phyloP scores from a whole-genome alignment of 2,888 invertebrate genomes.

The Parnassius apollo region DNA sequence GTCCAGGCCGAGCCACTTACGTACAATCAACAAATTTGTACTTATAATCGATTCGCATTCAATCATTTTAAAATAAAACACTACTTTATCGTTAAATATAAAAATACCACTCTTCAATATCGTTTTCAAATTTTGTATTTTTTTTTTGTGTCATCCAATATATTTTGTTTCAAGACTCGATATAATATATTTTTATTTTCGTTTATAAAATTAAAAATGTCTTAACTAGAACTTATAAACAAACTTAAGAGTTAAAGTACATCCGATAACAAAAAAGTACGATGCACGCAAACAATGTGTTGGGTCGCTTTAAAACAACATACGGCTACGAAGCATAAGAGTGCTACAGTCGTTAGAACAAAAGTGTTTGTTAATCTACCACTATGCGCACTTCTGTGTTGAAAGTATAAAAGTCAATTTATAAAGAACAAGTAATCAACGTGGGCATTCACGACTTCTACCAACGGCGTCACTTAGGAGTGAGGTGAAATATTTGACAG shows the following conservation, averaged over 20 bases:
- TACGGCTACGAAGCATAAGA: not conserved
- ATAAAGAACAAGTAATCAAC: too few species aligned
- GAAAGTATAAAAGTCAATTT: too few species aligned
- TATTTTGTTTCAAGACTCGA: slow-evolving; percentile 32
- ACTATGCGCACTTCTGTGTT: not conserved
- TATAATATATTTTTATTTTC: slow-evolving; percentile 40
- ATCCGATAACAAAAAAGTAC: slow-evolving; percentile 50
- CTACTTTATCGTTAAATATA: slow-evolving; percentile 60
- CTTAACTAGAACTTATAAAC: slow-evolving; percentile 39
- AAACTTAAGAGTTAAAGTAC: slow-evolving; percentile 44
- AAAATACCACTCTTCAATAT: slow-evolving; percentile 72
- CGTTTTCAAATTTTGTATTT: slow-evolving; percentile 55
- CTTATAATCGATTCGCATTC: slow-evolving; percentile 61
- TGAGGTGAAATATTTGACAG: too few species aligned
- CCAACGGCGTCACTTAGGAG: too few species aligned
- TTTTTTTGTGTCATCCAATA: slow-evolving; percentile 38
- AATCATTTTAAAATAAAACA: slow-evolving; percentile 52
- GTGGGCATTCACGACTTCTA: too few species aligned
- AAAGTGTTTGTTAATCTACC: not conserved
- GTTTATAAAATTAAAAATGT: slow-evolving; percentile 40
- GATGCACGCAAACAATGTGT: slow-evolving; percentile 41
- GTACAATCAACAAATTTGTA: slow-evolving; percentile 66
- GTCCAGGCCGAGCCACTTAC: slow-evolving; percentile 60
- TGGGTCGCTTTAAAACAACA: not conserved
- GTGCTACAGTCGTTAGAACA: not conserved